Base-by-base conservation (phyloP, 2,888 invertebrate genomes). In the Morpho achilles region DNA sequence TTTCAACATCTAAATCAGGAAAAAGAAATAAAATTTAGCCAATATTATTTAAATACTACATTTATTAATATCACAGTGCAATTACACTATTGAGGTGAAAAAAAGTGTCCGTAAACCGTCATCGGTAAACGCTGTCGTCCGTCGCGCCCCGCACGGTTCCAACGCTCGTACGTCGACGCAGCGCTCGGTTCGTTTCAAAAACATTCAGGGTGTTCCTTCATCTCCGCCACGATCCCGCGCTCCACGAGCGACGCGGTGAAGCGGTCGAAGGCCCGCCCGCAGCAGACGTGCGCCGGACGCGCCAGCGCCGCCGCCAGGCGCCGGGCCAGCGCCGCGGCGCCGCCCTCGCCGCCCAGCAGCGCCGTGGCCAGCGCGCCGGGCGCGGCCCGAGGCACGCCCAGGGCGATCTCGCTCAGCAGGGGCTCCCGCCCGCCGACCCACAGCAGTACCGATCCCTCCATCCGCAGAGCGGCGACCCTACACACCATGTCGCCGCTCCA, bases 401-500 rank as follows among this genome's bases (percentile, higher is more conserved):
- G 66, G 40, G 80, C 77, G 44, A 78, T 53, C 53, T 77, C 68
- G 58, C 47, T 79, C 54, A 65, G 64, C 16, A 67, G 61, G 51
- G 67, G 39, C 51, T 60, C 67, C 55, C 69, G 50, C 22, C 71
- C 67, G 8, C 82, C 83, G 43, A 82, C 55, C 87, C 87, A 87
- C 68, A 87, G 62, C 60, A 86, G 73, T 61, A 83, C 63, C 42
- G 80, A 81, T 45, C 75, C 80, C 45, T 71, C 63, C 72, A 80
- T 76, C 23, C 76, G 76, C 59, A 87, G 63, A 32, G 73, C 76
- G 51, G 70, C 75, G 41, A 69, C 78, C 55, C 71, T 72, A 50
- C 82, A 80, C 60, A 82, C 59, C 56, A 75, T 62, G 61, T 78
- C 79, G 2, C 82, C 75, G 60, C 77, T 76, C 73, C 79, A 75